Evolutionary conservation across 2,797 vertebrate genomes (phyloP).

Genomic region (Zenarchopterus dispar): DNA sequence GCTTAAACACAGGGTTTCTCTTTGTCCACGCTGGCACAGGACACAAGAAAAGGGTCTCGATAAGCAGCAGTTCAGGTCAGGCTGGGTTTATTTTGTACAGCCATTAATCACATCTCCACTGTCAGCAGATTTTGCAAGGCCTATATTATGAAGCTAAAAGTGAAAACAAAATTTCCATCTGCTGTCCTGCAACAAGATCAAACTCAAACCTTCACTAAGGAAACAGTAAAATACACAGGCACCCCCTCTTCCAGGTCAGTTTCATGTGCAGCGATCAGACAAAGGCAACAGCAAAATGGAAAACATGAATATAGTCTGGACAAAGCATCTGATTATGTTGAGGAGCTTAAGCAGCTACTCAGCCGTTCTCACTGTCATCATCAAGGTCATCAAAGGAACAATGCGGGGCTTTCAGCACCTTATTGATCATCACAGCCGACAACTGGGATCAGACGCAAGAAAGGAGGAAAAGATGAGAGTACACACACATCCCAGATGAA

Average conservation of each 20-base stretch:
- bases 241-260: constrained; percentile 13
- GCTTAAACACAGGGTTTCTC: constrained; percentile 34
- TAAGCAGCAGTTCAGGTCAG: constrained; percentile 57
- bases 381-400: constrained; percentile 64
- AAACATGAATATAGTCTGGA: constrained; percentile 31
- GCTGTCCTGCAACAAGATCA: constrained; percentile 53
- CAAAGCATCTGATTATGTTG: constrained; percentile 45
- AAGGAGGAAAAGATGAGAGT: constrained; percentile 8
- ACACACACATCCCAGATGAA: not conserved
- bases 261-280: constrained; percentile 41
- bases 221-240: constrained; percentile 13
- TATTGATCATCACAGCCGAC: constrained; percentile 56
- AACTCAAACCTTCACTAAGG: constrained; percentile 30
- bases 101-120: constrained; percentile 57
- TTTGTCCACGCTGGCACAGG: constrained; percentile 34
- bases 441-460: constrained; percentile 52
- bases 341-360: constrained; percentile 48
- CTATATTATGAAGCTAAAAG: constrained; percentile 37
- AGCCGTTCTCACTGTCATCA: constrained; percentile 49
- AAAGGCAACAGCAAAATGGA: constrained; percentile 33
- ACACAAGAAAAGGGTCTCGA: constrained; percentile 40
- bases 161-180: constrained; percentile 38
- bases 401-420: constrained; percentile 37
- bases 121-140: constrained; percentile 42
- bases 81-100: constrained; percentile 66